phyloP scores from a whole-genome alignment of 2,113 vertebrate genomes.

The Indri indri region DNA sequence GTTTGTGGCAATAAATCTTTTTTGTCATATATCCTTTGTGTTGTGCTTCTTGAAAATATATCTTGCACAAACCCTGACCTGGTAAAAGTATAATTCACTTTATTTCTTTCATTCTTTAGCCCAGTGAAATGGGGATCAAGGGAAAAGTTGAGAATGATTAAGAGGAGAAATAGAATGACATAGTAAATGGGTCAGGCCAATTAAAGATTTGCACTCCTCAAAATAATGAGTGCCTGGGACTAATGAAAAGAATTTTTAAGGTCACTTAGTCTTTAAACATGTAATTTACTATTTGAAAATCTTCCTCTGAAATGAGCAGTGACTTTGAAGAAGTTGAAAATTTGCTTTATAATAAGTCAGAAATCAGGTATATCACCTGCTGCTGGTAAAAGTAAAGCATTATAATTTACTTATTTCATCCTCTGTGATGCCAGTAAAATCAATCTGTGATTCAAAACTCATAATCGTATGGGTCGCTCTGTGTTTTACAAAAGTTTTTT shows the following conservation, averaged over 20 bases:
- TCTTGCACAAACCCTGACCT: neutral
- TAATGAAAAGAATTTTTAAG: neutral
- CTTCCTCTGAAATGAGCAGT: neutral
- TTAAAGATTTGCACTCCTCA: neutral
- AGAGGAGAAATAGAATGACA: neutral
- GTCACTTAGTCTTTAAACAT: conserved; percentile 3
- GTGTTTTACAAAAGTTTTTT: neutral
- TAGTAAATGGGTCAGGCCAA: neutral
- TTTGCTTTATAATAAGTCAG: neutral
- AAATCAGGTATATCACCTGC: neutral
- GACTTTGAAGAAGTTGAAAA: neutral
- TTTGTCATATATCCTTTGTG: neutral
- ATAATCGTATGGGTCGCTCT: neutral
- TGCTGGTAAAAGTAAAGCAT: neutral
- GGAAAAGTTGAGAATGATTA: neutral
- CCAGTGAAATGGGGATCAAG: neutral
- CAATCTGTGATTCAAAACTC: neutral
- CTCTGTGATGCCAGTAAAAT: neutral
- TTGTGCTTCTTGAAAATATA: neutral
- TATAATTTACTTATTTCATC: neutral
- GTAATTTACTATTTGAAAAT: conserved; percentile 1
- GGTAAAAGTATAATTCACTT: neutral
- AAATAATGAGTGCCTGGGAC: neutral
- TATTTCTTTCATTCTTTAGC: neutral
- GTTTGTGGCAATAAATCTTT: neutral